A percentile compares a stretch with the other conserved stretches of the same genome.
Conservation (phyloP, 1,140 invertebrate species). For the Heliconius hermathena region DNA sequence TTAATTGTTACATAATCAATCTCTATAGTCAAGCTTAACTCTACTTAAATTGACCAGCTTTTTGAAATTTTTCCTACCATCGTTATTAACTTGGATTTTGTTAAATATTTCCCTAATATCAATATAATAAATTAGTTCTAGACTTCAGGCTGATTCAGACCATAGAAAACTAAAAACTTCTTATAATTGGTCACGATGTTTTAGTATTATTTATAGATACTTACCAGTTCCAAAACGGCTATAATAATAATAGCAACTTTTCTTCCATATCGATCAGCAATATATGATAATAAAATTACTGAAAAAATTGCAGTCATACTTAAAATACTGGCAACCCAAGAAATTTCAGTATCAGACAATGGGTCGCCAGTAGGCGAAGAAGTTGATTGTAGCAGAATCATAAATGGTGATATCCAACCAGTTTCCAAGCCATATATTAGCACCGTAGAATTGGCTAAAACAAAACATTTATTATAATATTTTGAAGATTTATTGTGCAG, state of each 20-base stretch:
- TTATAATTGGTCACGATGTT: not conserved
- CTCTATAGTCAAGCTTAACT: too few species aligned
- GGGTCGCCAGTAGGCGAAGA: constrained; percentile 69
- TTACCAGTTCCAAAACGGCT: constrained; percentile 43
- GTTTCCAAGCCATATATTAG: constrained; percentile 78
- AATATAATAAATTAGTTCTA: too few species aligned
- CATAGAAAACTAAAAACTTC: not conserved
- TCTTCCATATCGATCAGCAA: constrained; percentile 45
- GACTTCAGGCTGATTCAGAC: not conserved
- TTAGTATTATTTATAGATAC: not conserved
- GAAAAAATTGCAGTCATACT: constrained; percentile 35
- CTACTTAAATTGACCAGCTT: too few species aligned
- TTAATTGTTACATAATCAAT: too few species aligned
- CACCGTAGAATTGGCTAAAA: constrained; percentile 76
- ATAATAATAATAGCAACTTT: constrained; percentile 43
- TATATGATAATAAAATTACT: constrained; percentile 35
- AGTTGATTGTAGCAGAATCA: constrained; percentile 68
- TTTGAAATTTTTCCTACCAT: too few species aligned
- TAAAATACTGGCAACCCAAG: constrained; percentile 68
- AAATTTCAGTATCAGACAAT: constrained; percentile 71
- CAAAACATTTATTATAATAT: not conserved
- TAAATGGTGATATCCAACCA: constrained; percentile 82
- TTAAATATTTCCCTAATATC: too few species aligned
- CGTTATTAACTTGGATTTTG: too few species aligned
- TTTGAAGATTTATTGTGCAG: not conserved